Evolutionary conservation across 2,797 vertebrate species (phyloP), one percentile per base, ranked within the genome.

Genomic region (Nasua narica): DNA sequence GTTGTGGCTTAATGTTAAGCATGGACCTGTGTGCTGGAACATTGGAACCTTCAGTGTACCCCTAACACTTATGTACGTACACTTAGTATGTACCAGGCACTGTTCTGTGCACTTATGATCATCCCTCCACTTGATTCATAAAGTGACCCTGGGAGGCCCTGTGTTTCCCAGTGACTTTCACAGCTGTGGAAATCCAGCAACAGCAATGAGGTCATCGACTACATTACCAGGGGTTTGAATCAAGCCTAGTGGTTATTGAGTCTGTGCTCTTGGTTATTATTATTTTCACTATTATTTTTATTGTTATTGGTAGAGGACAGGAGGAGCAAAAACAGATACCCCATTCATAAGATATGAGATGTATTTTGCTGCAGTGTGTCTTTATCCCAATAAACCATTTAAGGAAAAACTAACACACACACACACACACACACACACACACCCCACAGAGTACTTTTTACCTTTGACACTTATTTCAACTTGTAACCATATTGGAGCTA

Each of bases 381-480:
- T 62, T n/a, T 58, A 37, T 52, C 86, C 40, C 11, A 58, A 16
- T 14, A 65, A 72, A 15, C 29, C 5, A 43, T 19, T 87, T 40
- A 25, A 32, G 6, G 25, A 37, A 18, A 58, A 93, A 56, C 15
- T 6, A 65, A n/a, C 32, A n/a, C 15, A 65, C 15, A 65, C 15
- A 65, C 32, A 60, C 25, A 60, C 27, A 60, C 5, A 60, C 58
- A 58, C 25, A 58, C 25, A 58, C 10, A 58, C 25, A 60, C 58
- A 67, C n/a, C 62, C 18, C 62, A 65, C 62, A 65, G 8, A 35
- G n/a, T 37, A 5, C 27, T 19, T 25, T 86, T 78, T 83, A 10
- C 79, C 48, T 52, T 19, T 95, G 76, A 87, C 76, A 91, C 21
- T 58, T 95, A n/a, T 89, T 78, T 88, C 50, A 6, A 25, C 40